phyloP scores from a whole-genome alignment of 2,888 invertebrate species.

The Cephus rjabovi region DNA sequence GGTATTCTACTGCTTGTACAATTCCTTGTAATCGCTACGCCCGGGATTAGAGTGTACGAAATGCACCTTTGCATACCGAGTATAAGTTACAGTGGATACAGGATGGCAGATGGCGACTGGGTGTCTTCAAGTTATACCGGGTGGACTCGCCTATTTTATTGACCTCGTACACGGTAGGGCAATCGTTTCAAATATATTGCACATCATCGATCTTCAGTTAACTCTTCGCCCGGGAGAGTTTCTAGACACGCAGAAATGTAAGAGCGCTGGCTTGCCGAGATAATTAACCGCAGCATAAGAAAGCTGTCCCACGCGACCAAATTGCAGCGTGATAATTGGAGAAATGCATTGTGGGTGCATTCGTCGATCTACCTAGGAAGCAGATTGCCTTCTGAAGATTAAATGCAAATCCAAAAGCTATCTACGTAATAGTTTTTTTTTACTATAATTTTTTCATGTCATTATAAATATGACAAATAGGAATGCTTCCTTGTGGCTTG shows the following conservation, averaged over 20 bases:
- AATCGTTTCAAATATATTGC: not conserved
- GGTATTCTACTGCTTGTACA: not conserved
- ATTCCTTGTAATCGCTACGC: slow-evolving; percentile 2
- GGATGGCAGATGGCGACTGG: not conserved
- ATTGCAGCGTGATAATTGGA: slow-evolving; percentile 29
- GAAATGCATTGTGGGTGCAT: slow-evolving; percentile 27
- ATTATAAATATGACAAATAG: not conserved
- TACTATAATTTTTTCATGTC: too few relatives aligned
- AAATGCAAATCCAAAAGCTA: slow-evolving; percentile 24
- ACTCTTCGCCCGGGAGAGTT: not conserved
- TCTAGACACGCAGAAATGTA: slow-evolving; percentile 2
- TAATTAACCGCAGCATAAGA: slow-evolving; percentile 20
- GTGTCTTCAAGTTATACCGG: not conserved
- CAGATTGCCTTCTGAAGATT: slow-evolving; percentile 26
- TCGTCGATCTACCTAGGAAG: slow-evolving; percentile 3
- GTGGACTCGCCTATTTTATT: not conserved
- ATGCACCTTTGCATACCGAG: slow-evolving; percentile 9
- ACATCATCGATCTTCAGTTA: not conserved
- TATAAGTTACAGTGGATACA: not conserved
- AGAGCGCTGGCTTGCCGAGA: not conserved
- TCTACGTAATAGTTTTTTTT: not conserved
- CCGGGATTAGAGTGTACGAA: slow-evolving; percentile 3
- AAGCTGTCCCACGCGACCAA: slow-evolving; percentile 33
- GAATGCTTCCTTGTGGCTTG: not conserved
- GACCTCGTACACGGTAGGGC: not conserved